Percentiles rank a stretch among this genome's conserved stretches.
phyloP scores from a whole-genome alignment of 2,113 vertebrate genomes.

The Glaucidium brasilianum region DNA sequence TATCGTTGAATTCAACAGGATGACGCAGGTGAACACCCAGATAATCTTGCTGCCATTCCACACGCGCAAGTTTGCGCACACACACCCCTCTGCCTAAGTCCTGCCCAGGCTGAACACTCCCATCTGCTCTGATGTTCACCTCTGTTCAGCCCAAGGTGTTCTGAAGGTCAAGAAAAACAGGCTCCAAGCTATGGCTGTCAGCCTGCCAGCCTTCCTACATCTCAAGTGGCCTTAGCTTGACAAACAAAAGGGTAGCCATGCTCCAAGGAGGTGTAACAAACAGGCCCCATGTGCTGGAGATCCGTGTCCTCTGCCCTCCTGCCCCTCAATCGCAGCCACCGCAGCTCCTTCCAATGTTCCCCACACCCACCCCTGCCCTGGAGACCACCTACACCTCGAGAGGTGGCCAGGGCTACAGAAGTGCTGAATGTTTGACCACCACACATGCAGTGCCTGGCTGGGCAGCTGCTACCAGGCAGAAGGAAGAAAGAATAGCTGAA shows the following conservation, averaged over 20 bases:
- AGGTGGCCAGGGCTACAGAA: not conserved
- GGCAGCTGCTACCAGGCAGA: not conserved
- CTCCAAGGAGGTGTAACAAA: not conserved
- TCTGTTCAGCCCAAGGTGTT: not conserved
- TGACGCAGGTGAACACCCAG: accelerated
- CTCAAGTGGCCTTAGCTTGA: not conserved
- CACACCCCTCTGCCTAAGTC: not conserved
- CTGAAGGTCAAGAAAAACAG: not conserved
- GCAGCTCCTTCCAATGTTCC: not conserved
- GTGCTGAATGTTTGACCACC: not conserved
- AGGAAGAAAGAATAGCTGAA: not conserved
- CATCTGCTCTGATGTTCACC: not conserved
- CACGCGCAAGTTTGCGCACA: accelerated
- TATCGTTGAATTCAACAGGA: not conserved
- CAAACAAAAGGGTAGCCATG: not conserved
- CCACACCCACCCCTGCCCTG: not conserved
- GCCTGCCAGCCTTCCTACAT: not conserved
- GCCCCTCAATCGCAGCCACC: not conserved
- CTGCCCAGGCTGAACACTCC: not conserved
- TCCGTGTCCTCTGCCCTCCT: not conserved
- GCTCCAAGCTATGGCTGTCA: not conserved
- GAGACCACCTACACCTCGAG: accelerated
- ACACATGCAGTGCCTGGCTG: not conserved
- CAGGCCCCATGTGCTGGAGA: not conserved
- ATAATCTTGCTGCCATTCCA: not conserved